Base-by-base conservation (phyloP, 1,140 invertebrate genomes). In the Hydropsyche tenuis region DNA sequence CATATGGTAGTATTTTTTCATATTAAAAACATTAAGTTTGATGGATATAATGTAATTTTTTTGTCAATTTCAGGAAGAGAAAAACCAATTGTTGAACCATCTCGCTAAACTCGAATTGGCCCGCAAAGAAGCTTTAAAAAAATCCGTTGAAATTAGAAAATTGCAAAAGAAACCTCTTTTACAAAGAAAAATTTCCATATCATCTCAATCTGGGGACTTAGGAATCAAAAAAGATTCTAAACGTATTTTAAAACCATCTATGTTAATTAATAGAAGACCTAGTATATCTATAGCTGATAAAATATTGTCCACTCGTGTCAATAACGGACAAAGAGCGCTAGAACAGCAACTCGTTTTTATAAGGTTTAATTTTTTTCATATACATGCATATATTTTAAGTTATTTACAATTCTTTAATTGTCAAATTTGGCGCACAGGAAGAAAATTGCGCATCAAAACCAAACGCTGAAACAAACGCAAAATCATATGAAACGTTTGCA, bases 371-470 rank as follows among this genome's bases (percentile, higher is more conserved):
- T 23, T 7, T 60, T 60, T 23, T 60, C 23, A 60, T 7, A 53
- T 7, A 7, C 16, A 16, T 53, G 48, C 18, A 16, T 16, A 12
- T 37, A 20, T 66, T 18, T 5, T 45, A 5, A 45, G 45, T 46
- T 22, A 12, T 2, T 45, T 43, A 11, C 37, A 66, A 45, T 46
- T 60, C 22, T 51, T 63, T 3, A 37, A 22, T 62, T 69, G 30
- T 45, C 56, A n/a, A 14, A 16, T 37, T 20, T 73, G 76, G 78
- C 78, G 30, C 78, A 4, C 30, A 86, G 85, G 75, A 84, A 84
- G 80, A 82, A 80, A 72, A 86, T 86, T 63, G 82, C 82, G 2
- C 80, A 83, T 63, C 83, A 85, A 72, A 82, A 82, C 25, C 80
- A 82, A 18, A 81, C 82, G 76, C 80, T 85, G 75, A 73, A 85